These are phyloP conservation scores for Melinopterus prodromus DNA, from an alignment of 2,888 invertebrate species.

Conservation along the genomic window DNA sequence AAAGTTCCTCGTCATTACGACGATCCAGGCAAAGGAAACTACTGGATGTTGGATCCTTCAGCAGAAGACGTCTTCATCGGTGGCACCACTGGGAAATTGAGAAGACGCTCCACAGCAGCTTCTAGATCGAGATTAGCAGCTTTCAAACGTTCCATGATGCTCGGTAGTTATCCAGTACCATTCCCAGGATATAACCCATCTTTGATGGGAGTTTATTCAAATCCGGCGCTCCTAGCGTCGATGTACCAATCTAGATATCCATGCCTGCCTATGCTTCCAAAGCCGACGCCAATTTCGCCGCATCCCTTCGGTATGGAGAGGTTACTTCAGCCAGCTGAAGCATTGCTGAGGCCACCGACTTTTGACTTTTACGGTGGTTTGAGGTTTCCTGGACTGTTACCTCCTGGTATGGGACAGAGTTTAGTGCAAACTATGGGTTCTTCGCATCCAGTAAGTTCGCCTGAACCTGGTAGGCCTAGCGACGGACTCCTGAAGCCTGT, in stretches of 20 bases:
- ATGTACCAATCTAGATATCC: constrained; percentile 73
- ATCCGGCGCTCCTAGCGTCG: constrained; percentile 67
- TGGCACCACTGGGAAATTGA: constrained; percentile 94
- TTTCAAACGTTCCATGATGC: constrained; percentile 81
- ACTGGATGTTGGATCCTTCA: constrained; percentile 99
- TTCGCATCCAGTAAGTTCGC: constrained; percentile 53
- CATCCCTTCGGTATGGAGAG: constrained; percentile 58
- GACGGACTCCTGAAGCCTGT: constrained; percentile 59
- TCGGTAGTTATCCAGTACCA: constrained; percentile 67
- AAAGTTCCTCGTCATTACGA: constrained; percentile 98
- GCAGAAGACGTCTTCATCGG: constrained; percentile 99
- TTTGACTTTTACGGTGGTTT: constrained; percentile 64
- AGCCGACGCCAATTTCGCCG: constrained; percentile 65
- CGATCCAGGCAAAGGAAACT: constrained; percentile 99
- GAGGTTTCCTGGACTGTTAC: constrained; percentile 59
- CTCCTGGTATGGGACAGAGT: constrained; percentile 56
- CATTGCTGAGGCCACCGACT: constrained; percentile 61
- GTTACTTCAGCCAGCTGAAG: constrained; percentile 54
- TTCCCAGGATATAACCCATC: constrained; percentile 62
- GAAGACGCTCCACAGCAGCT: constrained; percentile 90
- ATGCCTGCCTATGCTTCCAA: constrained; percentile 63
- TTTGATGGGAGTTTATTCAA: constrained; percentile 65
- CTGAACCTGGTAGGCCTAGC: constrained; percentile 46
- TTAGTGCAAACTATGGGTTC: constrained; percentile 49
- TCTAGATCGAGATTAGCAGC: constrained; percentile 89